These are phyloP conservation scores for Nomada fucata DNA, from an alignment of 2,888 invertebrate species.

Conservation along the genomic window DNA sequence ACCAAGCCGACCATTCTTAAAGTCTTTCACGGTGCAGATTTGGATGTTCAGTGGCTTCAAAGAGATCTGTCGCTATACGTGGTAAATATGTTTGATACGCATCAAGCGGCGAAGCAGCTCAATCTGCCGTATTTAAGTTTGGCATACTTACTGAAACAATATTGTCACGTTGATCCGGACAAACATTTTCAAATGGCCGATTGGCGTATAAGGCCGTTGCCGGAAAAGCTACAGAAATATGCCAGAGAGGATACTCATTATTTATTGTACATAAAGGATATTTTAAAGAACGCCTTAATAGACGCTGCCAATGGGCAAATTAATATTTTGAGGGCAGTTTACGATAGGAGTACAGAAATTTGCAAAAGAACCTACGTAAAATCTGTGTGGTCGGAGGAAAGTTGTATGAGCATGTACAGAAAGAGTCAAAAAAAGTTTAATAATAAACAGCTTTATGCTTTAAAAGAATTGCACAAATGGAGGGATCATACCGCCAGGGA, in stretches of 20 bases:
- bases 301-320: conserved; percentile 87
- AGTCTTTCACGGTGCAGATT: conserved; percentile 96
- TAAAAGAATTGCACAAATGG: conserved; percentile 94
- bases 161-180: conserved; percentile 92
- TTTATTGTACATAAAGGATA: conserved; percentile 94
- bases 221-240: conserved; percentile 91
- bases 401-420: conserved; percentile 90
- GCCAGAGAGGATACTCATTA: conserved; percentile 98
- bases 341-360: conserved; percentile 90
- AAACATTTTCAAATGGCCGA: conserved; percentile 95
- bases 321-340: conserved; percentile 89
- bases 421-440: conserved; percentile 93
- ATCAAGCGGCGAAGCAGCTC: conserved; percentile 92
- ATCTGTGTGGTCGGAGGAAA: conserved; percentile 88
- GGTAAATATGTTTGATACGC: conserved; percentile 98
- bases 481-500: conserved; percentile 92
- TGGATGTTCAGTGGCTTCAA: conserved; percentile 97
- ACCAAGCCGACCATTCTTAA: conserved; percentile 95
- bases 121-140: conserved; percentile 90
- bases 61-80: conserved; percentile 97
- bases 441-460: conserved; percentile 92
- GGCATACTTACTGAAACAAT: conserved; percentile 91
- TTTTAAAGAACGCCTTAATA: conserved; percentile 90
- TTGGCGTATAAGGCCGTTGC: conserved; percentile 89
- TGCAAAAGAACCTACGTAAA: conserved; percentile 93